Evolutionary conservation across 2,113 vertebrate genomes (phyloP), one percentile per base, ranked within the genome.

Genomic region (Motacilla alba): DNA sequence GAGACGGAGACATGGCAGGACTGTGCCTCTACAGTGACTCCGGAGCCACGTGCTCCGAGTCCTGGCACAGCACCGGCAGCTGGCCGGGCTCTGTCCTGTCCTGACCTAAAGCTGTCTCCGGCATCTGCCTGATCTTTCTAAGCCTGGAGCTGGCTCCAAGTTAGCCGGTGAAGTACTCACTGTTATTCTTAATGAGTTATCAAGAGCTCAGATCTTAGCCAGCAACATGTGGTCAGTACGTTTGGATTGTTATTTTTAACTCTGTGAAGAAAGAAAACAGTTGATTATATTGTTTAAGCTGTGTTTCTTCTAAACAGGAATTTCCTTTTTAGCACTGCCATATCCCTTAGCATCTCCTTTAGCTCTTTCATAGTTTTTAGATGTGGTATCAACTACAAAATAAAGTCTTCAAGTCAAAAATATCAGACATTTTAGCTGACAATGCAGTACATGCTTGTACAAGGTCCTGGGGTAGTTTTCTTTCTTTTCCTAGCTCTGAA

Each of bases 21-120:
- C 6, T 1, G 2, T 44, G 60, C 46, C 18, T 44, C 19, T 8
- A 0, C 1, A 6, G 39, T 18, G 72, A 70, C 55, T 47, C 41
- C 13, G 0, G 6, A 62, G 83, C 79, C 62, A 3, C 1, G 2
- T 39, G 56, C 62, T 66, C 41, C 0, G 0, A 60, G 55, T 28
- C 28, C 39, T 46, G 52, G 35, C 2, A 1, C 3, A 3, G 37
- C 83, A 19, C 10, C 0, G 0, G 66, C 60, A n/a, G 47, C 72
- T 55, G 62, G 35, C 53, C 4, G 2, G 63, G 37, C 75, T 43
- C 72, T 52, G n/a, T 67, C 31, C 72, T 82, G 53, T 23, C 55
- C 79, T 53, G 44, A 20, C 69, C 92, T n/a, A 13, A 8, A 0
- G 2, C 35, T 9, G 31, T 37, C 81, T 68, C 4, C 0, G 62